A percentile compares a stretch with the other conserved stretches of the same genome.
Conservation (phyloP, 2,888 invertebrate species). For the Lissocephala sabroskyi region DNA sequence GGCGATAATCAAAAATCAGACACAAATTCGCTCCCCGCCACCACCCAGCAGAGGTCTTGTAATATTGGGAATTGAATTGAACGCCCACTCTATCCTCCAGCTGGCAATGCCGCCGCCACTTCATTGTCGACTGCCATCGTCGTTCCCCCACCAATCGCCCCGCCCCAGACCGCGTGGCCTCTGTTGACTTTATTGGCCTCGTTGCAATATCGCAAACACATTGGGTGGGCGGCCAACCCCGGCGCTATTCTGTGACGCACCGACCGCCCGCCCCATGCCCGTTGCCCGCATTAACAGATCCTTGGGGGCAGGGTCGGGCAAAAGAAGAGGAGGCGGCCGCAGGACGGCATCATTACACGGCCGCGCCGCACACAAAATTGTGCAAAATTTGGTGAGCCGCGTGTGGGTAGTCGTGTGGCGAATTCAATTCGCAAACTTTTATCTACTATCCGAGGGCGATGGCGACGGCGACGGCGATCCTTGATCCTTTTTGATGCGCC, state of each 20-base stretch:
- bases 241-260: slow-evolving; percentile 50
- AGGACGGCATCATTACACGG: slow-evolving; percentile 59
- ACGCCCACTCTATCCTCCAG: slow-evolving; percentile 14
- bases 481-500: slow-evolving; percentile 40
- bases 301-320: too few relatives aligned
- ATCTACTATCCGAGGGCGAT: slow-evolving; percentile 13
- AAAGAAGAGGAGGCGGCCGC: slow-evolving; percentile 14
- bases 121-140: slow-evolving; percentile 16
- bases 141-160: slow-evolving; percentile 2
- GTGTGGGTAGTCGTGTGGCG: slow-evolving; percentile 70
- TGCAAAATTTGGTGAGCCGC: slow-evolving; percentile 63
- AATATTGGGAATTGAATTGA: slow-evolving; percentile 63
- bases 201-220: slow-evolving; percentile 38
- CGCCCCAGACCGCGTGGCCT: slow-evolving; percentile 1
- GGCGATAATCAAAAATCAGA: slow-evolving; percentile 53
- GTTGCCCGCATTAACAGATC: slow-evolving; percentile 1
- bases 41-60: slow-evolving; percentile 20
- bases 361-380: slow-evolving; percentile 60
- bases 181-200: slow-evolving; percentile 61
- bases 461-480: too few relatives aligned
- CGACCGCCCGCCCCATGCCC: slow-evolving; percentile 16
- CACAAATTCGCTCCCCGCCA: slow-evolving; percentile 32
- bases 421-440: slow-evolving; percentile 67
- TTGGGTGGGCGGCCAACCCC: slow-evolving; percentile 2
- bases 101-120: slow-evolving; percentile 3